Conservation (phyloP, 2,113 vertebrate genomes). For the Mionectes macconnelli region DNA sequence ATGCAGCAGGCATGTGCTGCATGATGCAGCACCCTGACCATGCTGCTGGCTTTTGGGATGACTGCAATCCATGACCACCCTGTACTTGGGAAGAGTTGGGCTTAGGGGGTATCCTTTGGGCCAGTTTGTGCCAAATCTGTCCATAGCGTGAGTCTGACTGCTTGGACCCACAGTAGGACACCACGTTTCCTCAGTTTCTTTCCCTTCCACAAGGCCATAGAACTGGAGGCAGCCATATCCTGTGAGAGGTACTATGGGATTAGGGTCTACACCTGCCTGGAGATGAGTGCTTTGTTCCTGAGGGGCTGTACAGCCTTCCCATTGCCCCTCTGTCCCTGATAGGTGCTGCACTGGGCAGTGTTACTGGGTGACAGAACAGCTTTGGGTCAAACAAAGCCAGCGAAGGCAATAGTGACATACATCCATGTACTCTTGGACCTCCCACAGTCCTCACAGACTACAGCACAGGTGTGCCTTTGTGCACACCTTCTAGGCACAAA, state of each 20-base stretch:
- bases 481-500: background rate
- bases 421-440: background rate
- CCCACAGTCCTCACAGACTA: rapidly evolving
- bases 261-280: background rate
- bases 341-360: background rate
- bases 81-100: background rate
- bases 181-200: background rate
- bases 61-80: background rate
- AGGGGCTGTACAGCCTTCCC: background rate
- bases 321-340: background rate
- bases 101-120: background rate
- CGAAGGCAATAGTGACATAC: background rate
- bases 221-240: background rate
- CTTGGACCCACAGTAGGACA: background rate
- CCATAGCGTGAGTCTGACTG: background rate
- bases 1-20: background rate
- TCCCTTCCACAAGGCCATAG: background rate
- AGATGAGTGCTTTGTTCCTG: background rate
- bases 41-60: background rate
- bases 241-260: background rate
- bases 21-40: background rate
- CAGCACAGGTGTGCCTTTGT: background rate
- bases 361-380: background rate
- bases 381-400: background rate
- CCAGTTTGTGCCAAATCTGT: background rate